Conservation (phyloP, 2,888 invertebrate genomes). For the Amphipyra tragopoginis region DNA sequence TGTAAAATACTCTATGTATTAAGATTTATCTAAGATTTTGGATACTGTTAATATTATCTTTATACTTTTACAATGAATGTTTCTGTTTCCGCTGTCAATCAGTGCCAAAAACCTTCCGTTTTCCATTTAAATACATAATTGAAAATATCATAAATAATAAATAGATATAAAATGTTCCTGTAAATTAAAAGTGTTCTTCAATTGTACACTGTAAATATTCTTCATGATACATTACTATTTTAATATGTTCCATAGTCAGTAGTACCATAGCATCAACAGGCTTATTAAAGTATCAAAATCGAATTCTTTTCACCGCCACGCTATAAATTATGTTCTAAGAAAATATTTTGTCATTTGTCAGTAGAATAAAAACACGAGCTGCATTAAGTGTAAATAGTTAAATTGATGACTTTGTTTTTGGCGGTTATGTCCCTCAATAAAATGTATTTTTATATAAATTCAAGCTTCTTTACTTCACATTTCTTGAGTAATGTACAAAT, state of each 20-base stretch:
- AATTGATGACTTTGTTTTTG: neutral
- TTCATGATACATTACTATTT: constrained; percentile 30
- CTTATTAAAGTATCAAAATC: no score
- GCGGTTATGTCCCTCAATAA: constrained; percentile 14
- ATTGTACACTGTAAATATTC: constrained; percentile 37
- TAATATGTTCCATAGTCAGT: constrained; percentile 31
- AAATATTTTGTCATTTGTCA: no score
- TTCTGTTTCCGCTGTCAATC: constrained; percentile 44
- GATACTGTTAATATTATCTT: constrained; percentile 52
- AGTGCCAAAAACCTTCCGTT: constrained; percentile 54
- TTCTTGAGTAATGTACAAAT: constrained; percentile 57
- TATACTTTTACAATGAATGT: constrained; percentile 49
- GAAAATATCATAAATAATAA: constrained; percentile 29
- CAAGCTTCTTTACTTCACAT: constrained; percentile 19
- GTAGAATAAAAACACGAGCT: no score
- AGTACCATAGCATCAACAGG: constrained; percentile 1
- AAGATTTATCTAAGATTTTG: constrained; percentile 54
- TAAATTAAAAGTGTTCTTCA: constrained; percentile 45
- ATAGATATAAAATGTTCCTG: constrained; percentile 56
- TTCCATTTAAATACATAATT: constrained; percentile 30
- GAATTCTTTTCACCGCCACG: no score
- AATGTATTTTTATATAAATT: constrained; percentile 28
- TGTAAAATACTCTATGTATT: constrained; percentile 48
- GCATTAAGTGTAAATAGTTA: no score
- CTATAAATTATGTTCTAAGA: no score